Base-by-base conservation (phyloP, 2,113 vertebrate genomes). In the Cettia cetti region DNA sequence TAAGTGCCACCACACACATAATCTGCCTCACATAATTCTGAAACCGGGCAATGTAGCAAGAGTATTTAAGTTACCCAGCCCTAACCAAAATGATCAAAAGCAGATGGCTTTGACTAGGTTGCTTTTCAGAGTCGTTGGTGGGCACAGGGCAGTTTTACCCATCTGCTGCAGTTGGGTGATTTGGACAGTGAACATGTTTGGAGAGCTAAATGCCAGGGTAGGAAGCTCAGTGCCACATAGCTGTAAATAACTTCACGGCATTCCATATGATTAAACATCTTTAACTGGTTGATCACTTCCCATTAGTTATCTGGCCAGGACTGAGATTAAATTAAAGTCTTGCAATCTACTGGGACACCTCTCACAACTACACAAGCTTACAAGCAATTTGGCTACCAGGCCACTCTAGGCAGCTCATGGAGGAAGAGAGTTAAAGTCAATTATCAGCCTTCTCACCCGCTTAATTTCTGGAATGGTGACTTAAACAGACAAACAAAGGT, bases 241-340 rank as follows among this genome's bases (percentile, higher is more conserved):
- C 40, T 92, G 80, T 69, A 66, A 96, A 83, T 70, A 50, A 90
- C 45, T 77, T 49, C 37, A 57, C 17, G 8, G 45, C 84, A 78
- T 91, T 61, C 54, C 60, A 42, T 59, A 30, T 89, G n/a, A 49
- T 96, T 94, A 93, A 93, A 60, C 21, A 79, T 70, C 50, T 57
- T 86, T 74, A 96, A 91, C 42, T 86, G 49, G 17, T 57, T 79
- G 42, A 94, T 95, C 60, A 82, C 72, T 94, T 95, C 76, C 60
- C 50, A 81, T 86, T 75, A 86, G 70, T 77, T 95, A 75, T 64
- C 56, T 71, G 42, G 44, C 68, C 60, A 82, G 37, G 21, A 31
- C 45, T 75, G 45, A 89, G 64, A 92, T 78, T 86, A 83, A 91
- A 88, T 83, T 93, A 33, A 63, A 93, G 81, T 69, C 35, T 83